Base-by-base conservation (phyloP, 2,113 vertebrate genomes). In the Argyrosomus japonicus region DNA sequence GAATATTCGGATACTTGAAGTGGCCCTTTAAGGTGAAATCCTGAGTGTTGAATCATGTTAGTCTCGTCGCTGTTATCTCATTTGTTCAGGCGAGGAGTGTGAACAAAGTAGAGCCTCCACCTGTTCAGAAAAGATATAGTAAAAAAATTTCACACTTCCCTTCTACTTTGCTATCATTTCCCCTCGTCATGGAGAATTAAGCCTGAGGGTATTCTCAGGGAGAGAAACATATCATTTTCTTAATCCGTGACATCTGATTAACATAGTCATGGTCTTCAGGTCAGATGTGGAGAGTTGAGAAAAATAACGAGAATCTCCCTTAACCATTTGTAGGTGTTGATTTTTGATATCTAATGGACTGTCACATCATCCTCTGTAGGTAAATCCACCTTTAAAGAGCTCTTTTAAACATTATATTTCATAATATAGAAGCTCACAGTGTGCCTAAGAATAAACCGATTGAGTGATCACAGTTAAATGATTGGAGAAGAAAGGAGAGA, bases 241-340 rank as follows among this genome's bases (percentile, higher is more conserved):
- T 51, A 50, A 68, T 68, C 71, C 64, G 23, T 47, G n/a, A 32
- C 78, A 85, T 77, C 48, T 77, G 67, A 75, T 80, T 75, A 75
- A 9, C 15, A 61, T 2, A 50, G 27, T 45, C 40, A 45, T 10
- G 53, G 14, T 53, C 50, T 57, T 50, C 47, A 61, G 51, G 27
- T 84, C 5, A 21, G 29, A 63, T n/a, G 18, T 50, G 60, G 19
- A 69, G 17, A 21, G 67, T 7, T 62, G 43, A 27, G 36, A 23
- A 53, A 56, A 62, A 69, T 56, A 62, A 23, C 3, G 1, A 63
- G 2, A 48, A 21, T 14, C 4, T 68, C 18, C 68, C 23, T 70
- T 6, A 57, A 57, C 45, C 36, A 32, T 43, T 14, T 11, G 9
- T 18, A 18, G 11, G n/a, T 48, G 40, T 47, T 19, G 43, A 23